Evolutionary conservation across 2,888 invertebrate species (phyloP).

Genomic region (Drosophila kuntzei): DNA sequence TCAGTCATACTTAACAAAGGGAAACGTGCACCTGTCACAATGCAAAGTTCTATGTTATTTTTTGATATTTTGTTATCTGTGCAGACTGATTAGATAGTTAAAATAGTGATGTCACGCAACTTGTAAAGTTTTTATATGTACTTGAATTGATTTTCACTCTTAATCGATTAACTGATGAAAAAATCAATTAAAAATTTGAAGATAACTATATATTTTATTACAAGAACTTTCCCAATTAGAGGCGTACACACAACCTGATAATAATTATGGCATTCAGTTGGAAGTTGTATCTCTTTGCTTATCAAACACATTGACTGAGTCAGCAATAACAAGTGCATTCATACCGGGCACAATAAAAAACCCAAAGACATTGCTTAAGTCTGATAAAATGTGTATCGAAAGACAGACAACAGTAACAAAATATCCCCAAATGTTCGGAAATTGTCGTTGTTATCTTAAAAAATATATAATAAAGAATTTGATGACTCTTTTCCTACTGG

Average conservation of each 20-base stretch:
- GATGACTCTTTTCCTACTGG: not conserved
- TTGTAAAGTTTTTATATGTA: not conserved
- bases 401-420: not conserved
- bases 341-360: slow-evolving; percentile 9
- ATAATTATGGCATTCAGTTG: not conserved
- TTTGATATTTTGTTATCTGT: not conserved
- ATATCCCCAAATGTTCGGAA: slow-evolving; percentile 9
- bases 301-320: slow-evolving; percentile 28
- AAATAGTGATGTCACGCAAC: not conserved
- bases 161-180: too few relatives aligned
- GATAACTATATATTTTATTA: not conserved
- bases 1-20: not conserved
- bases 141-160: not conserved
- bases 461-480: not conserved
- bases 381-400: slow-evolving; percentile 22
- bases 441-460: slow-evolving; percentile 16
- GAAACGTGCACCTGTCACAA: not conserved
- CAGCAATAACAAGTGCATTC: slow-evolving; percentile 14
- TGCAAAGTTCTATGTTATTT: not conserved
- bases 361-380: slow-evolving; percentile 1
- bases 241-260: not conserved
- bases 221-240: slow-evolving; percentile 3
- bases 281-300: not conserved
- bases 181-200: too few relatives aligned
- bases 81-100: not conserved